Evolutionary conservation across 1,140 invertebrate species (phyloP).

Genomic region (Calliphora vicina): DNA sequence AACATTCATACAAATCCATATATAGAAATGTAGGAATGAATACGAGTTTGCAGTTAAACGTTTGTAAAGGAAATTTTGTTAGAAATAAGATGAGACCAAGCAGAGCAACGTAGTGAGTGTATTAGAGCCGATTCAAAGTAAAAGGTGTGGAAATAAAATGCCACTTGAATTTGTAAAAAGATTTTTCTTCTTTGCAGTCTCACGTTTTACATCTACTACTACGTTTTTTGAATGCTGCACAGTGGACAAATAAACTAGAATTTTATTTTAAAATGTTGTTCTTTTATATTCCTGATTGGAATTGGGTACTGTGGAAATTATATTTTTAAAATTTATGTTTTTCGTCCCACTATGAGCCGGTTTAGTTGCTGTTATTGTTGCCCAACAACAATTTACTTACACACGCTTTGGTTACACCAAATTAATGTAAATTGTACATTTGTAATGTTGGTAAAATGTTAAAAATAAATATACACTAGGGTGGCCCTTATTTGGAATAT

Average conservation of each 20-base stretch:
- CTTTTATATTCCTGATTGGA: too few species aligned
- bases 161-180: constrained; percentile 5
- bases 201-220: too few species aligned
- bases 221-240: background rate
- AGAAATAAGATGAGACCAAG: background rate
- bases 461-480: background rate
- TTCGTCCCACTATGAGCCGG: background rate
- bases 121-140: background rate
- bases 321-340: background rate
- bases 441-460: background rate
- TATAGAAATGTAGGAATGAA: background rate
- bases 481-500: too few species aligned
- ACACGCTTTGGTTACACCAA: background rate
- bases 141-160: constrained; percentile 13
- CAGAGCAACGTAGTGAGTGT: too few species aligned
- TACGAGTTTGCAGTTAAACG: background rate
- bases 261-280: too few species aligned
- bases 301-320: too few species aligned
- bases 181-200: background rate
- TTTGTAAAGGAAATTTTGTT: background rate
- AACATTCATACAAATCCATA: background rate
- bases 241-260: too few species aligned
- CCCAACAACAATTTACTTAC: background rate
- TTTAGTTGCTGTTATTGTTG: background rate
- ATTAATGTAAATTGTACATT: background rate